Percentiles rank a stretch among this genome's conserved stretches.
Conservation (phyloP, 2,797 vertebrate genomes). For the Crenichthys baileyi region DNA sequence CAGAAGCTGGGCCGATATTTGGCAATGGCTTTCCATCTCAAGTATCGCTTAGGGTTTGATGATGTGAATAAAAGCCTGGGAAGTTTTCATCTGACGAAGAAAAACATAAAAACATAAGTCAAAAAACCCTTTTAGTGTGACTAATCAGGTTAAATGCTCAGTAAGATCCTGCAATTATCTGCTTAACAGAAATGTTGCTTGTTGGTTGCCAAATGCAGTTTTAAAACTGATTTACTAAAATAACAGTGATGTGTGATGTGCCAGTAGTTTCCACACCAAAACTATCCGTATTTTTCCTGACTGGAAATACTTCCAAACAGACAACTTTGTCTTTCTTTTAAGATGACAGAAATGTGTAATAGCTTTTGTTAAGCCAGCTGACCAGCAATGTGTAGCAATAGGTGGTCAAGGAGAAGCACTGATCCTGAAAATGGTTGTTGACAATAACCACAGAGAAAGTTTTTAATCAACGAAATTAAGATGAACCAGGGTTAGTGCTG, state of each 20-base stretch:
- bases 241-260: neutral
- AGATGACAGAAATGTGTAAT: neutral
- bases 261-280: neutral
- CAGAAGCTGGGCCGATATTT: conserved; percentile 19
- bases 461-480: neutral
- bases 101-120: neutral
- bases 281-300: neutral
- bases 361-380: neutral
- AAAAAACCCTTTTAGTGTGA: conserved; percentile 6
- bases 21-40: conserved; percentile 1
- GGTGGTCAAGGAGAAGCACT: neutral
- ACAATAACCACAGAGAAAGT: neutral
- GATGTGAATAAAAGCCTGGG: conserved; percentile 34
- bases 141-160: neutral
- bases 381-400: neutral
- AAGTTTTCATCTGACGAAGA: conserved; percentile 17
- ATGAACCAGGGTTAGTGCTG: neutral
- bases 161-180: neutral
- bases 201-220: neutral
- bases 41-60: conserved; percentile 34
- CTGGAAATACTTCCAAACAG: neutral
- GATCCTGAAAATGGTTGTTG: neutral
- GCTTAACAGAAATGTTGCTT: neutral
- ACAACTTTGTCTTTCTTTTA: neutral
- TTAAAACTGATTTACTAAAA: neutral